Percentiles rank a stretch among this genome's conserved stretches.
phyloP scores from a whole-genome alignment of 1,140 invertebrate genomes.

The Melipona quadrifasciata region DNA sequence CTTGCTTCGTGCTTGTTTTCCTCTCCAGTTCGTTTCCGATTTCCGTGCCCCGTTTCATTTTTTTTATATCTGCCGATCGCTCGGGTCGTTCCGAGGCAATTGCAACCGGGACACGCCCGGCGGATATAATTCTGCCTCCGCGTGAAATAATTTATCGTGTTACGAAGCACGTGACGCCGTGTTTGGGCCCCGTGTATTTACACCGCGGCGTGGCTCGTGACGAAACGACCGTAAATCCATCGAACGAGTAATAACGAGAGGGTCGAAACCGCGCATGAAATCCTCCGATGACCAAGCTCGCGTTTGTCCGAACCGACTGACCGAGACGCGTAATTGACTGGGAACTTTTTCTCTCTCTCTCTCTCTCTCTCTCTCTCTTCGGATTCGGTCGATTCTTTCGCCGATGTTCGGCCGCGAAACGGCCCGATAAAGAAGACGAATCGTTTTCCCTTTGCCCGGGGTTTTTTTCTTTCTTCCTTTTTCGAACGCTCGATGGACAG shows the following conservation, averaged over 20 bases:
- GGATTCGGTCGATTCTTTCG: not conserved
- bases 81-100: not conserved
- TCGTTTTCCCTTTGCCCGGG: not conserved
- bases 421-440: conserved; percentile 28
- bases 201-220: conserved; percentile 51
- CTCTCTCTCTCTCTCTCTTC: not conserved
- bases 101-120: not conserved
- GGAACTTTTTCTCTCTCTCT: conserved; percentile 5
- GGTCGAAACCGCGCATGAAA: conserved; percentile 18
- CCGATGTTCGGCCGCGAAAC: conserved; percentile 26
- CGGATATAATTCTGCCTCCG: conserved; percentile 17
- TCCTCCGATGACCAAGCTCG: conserved; percentile 5
- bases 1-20: not conserved
- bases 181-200: conserved; percentile 43
- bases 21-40: not conserved
- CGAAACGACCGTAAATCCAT: conserved; percentile 59
- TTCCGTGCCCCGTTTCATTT: not conserved
- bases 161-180: not conserved
- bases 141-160: conserved; percentile 39
- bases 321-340: conserved; percentile 49
- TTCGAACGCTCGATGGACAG: not conserved
- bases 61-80: not conserved
- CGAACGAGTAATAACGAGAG: conserved; percentile 59
- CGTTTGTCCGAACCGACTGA: conserved; percentile 26
- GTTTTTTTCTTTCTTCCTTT: too few species aligned